phyloP scores from a whole-genome alignment of 2,113 vertebrate species.

The Leuciscus idus region DNA sequence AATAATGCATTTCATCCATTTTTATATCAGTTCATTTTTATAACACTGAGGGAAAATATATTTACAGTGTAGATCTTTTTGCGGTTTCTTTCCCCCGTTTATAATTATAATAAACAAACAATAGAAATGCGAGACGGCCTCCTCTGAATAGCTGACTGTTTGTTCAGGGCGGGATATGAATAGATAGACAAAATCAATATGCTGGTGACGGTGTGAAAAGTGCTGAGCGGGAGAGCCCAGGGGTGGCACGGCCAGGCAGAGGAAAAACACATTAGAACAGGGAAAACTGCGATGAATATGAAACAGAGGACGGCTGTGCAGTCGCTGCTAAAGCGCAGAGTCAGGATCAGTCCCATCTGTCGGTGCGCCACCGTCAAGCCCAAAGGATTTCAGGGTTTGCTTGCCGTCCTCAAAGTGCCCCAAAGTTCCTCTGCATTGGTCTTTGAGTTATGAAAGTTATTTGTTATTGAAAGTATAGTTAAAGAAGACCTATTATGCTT shows the following conservation, averaged over 20 bases:
- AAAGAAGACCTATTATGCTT: too few relatives aligned
- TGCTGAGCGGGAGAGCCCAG: constrained; percentile 46
- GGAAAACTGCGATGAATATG: constrained; percentile 29
- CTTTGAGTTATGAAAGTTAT: neutral
- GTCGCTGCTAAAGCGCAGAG: constrained; percentile 11
- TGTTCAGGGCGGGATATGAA: constrained; percentile 12
- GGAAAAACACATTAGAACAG: neutral
- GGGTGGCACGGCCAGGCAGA: constrained; percentile 22
- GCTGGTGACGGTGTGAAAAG: constrained; percentile 31
- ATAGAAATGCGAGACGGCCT: constrained; percentile 39
- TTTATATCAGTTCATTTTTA: neutral
- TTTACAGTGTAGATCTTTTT: neutral
- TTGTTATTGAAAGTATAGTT: neutral
- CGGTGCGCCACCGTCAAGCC: neutral
- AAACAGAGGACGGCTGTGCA: constrained; percentile 20
- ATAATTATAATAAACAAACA: constrained; percentile 42
- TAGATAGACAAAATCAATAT: constrained; percentile 45
- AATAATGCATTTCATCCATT: neutral
- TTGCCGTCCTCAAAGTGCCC: neutral
- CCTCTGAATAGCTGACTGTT: constrained; percentile 48
- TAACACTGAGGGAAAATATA: neutral
- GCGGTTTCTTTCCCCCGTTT: neutral
- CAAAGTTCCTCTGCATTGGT: neutral
- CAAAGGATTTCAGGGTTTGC: constrained; percentile 9
- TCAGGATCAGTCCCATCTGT: constrained; percentile 30